Conservation (phyloP, 1,140 invertebrate genomes). For the Paraescarpia echinospica region DNA sequence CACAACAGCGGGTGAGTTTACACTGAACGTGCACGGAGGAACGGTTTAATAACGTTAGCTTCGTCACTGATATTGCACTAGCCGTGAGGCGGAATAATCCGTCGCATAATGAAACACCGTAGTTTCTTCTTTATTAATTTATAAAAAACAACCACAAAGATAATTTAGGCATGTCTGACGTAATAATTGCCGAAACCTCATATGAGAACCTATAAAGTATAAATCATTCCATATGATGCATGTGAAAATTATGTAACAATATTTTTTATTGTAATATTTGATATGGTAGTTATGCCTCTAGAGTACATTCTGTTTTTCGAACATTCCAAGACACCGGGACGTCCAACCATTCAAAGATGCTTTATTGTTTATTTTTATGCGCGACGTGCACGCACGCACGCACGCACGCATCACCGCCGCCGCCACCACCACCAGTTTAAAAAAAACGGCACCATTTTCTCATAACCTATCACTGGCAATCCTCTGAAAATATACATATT, state of each 20-base stretch:
- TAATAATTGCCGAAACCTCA: neutral
- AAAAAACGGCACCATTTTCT: no score
- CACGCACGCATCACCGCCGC: no score
- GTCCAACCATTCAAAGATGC: no score
- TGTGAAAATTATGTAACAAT: constrained; percentile 45
- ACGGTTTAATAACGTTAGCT: neutral
- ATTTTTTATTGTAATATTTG: no score
- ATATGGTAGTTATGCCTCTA: no score
- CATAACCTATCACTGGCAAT: no score
- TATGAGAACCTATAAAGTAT: neutral
- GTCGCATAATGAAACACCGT: neutral
- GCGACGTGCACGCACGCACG: no score
- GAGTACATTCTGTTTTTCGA: no score
- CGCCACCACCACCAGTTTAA: no score
- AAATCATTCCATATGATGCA: neutral
- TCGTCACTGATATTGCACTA: neutral
- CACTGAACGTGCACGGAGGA: neutral
- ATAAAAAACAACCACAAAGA: neutral
- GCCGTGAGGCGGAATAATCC: neutral
- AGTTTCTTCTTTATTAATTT: neutral
- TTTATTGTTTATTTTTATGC: no score
- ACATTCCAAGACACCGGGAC: no score
- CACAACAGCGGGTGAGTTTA: neutral
- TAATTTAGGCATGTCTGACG: neutral
- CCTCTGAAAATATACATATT: no score